These are phyloP conservation scores for Galerucella pusilla DNA, from an alignment of 2,888 invertebrate genomes.

Conservation along the genomic window DNA sequence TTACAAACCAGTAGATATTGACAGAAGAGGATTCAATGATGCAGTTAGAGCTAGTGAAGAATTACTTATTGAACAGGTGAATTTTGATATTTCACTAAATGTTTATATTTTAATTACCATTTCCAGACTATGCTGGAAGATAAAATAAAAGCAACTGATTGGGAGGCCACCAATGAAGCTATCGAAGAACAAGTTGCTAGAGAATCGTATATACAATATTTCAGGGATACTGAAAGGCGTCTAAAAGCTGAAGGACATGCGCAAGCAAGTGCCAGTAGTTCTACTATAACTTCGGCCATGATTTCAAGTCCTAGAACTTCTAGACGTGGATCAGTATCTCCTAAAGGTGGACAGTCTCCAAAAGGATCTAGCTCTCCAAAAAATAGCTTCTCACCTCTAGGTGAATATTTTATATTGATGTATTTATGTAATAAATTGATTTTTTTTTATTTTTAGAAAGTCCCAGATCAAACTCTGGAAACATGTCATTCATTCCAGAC, in stretches of 20 bases:
- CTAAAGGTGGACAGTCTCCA: constrained; percentile 62
- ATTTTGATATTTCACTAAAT: not conserved
- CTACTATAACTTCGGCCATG: constrained; percentile 61
- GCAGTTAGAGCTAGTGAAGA: constrained; percentile 83
- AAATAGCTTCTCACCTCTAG: constrained; percentile 51
- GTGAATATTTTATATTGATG: constrained; percentile 40
- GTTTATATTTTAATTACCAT: constrained; percentile 33
- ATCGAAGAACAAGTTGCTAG: constrained; percentile 88
- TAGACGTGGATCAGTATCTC: constrained; percentile 61
- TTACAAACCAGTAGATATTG: constrained; percentile 79
- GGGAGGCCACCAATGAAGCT: constrained; percentile 92
- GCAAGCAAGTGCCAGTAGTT: constrained; percentile 61
- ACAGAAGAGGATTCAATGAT: constrained; percentile 77
- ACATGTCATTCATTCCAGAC: constrained; percentile 42
- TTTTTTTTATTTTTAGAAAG: constrained; percentile 47
- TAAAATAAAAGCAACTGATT: constrained; percentile 88
- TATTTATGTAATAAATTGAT: too few relatives aligned
- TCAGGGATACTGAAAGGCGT: constrained; percentile 62
- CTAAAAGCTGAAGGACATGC: constrained; percentile 61
- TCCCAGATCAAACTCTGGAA: constrained; percentile 46
- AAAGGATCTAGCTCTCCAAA: constrained; percentile 59
- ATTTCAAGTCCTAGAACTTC: constrained; percentile 59
- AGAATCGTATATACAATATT: constrained; percentile 83
- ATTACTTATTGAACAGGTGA: constrained; percentile 80
- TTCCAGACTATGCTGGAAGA: constrained; percentile 87